phyloP scores from a whole-genome alignment of 2,113 vertebrate genomes.

The Hoplias malabaricus region DNA sequence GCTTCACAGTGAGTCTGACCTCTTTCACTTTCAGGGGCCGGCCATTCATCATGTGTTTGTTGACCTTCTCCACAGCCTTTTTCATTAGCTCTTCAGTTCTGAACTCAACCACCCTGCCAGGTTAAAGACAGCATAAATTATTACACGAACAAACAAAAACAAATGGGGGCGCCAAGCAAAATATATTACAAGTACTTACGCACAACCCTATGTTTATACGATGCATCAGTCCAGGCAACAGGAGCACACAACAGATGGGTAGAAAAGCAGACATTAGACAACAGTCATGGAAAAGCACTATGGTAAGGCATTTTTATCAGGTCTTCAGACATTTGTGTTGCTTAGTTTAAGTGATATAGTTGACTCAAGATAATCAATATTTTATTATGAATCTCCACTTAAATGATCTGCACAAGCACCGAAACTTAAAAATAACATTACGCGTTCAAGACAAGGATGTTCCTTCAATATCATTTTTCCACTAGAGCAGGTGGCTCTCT shows the following conservation, averaged over 20 bases:
- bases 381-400: slow-evolving; percentile 20
- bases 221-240: slow-evolving; percentile 55
- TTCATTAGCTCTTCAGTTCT: slow-evolving; percentile 98
- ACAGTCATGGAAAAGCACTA: slow-evolving; percentile 33
- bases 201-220: slow-evolving; percentile 85
- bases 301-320: not conserved
- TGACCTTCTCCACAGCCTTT: slow-evolving; percentile 94
- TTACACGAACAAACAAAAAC: not conserved
- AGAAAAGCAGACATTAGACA: slow-evolving; percentile 59
- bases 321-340: slow-evolving; percentile 26
- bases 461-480: slow-evolving; percentile 16
- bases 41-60: slow-evolving; percentile 93
- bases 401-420: slow-evolving; percentile 24
- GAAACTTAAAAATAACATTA: slow-evolving; percentile 27
- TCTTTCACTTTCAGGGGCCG: slow-evolving; percentile 96
- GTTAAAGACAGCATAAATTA: not conserved
- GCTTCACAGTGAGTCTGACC: slow-evolving; percentile 73
- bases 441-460: slow-evolving; percentile 1
- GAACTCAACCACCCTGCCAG: slow-evolving; percentile 91
- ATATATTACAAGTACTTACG: slow-evolving; percentile 80
- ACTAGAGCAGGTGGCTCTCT: slow-evolving; percentile 6
- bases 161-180: not conserved
- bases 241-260: slow-evolving; percentile 58
- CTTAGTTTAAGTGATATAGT: slow-evolving; percentile 2
- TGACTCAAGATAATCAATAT: slow-evolving; percentile 49